A percentile compares a stretch with the other conserved stretches of the same genome.
Conservation (phyloP, 2,113 vertebrate genomes). For the Orthochromis malagaraziensis region DNA sequence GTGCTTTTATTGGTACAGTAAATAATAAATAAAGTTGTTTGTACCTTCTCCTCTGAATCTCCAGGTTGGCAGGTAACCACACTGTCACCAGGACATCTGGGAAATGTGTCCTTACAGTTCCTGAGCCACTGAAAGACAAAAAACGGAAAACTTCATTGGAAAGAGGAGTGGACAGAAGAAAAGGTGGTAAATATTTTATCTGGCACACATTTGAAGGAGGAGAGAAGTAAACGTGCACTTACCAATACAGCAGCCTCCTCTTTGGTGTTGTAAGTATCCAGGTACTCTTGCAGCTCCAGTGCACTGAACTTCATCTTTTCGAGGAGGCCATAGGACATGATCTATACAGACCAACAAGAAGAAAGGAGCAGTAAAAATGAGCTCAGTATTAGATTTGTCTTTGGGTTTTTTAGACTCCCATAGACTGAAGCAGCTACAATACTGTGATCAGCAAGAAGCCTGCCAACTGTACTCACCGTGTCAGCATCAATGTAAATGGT, state of each 20-base stretch:
- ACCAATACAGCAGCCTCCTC: conserved; percentile 93
- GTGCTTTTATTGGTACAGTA: not conserved
- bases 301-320: conserved; percentile 99
- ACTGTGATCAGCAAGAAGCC: not conserved
- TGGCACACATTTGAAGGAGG: not conserved
- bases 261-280: conserved; percentile 93
- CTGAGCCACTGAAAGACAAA: conserved; percentile 82
- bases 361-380: not conserved
- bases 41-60: conserved; percentile 96
- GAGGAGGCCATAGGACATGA: conserved; percentile 94
- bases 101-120: conserved; percentile 95
- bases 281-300: conserved; percentile 93
- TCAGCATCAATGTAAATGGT: conserved; percentile 95
- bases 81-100: conserved; percentile 86
- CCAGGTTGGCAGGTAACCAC: conserved; percentile 85
- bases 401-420: not conserved
- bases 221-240: not conserved
- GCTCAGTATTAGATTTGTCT: not conserved
- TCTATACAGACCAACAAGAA: conserved; percentile 65
- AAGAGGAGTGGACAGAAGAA: not conserved
- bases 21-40: not conserved
- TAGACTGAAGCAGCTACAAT: not conserved
- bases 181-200: not conserved
- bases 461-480: conserved; percentile 77
- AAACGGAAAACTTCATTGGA: not conserved